phyloP scores from a whole-genome alignment of 2,113 vertebrate species.

The Xiphophorus hellerii region DNA sequence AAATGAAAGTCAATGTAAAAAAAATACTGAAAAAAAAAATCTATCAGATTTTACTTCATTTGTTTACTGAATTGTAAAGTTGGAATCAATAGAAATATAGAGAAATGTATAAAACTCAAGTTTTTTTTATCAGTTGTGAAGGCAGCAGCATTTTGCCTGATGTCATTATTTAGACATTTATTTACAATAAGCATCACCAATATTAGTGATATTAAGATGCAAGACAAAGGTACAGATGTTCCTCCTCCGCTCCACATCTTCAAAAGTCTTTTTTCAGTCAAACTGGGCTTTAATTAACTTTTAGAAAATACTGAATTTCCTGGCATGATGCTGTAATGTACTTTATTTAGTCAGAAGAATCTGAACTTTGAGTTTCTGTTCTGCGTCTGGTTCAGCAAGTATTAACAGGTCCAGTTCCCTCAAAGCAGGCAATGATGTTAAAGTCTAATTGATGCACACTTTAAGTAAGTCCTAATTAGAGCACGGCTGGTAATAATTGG shows the following conservation, averaged over 20 bases:
- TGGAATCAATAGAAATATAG: too few species aligned
- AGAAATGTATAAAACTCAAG: too few species aligned
- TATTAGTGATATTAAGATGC: too few species aligned
- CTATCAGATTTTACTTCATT: too few species aligned
- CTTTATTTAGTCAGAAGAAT: slow-evolving; percentile 4
- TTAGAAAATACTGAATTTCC: background rate
- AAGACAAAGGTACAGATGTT: too few species aligned
- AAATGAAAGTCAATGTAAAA: too few species aligned
- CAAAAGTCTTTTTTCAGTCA: background rate
- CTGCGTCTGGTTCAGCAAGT: slow-evolving; percentile 40
- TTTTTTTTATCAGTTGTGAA: too few species aligned
- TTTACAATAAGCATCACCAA: too few species aligned
- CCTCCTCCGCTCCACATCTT: background rate
- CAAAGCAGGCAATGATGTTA: slow-evolving; percentile 78
- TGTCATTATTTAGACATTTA: too few species aligned
- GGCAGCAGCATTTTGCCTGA: too few species aligned
- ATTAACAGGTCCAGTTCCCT: slow-evolving; percentile 57
- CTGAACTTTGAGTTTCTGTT: slow-evolving; percentile 1
- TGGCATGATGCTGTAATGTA: background rate
- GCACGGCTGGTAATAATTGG: slow-evolving; percentile 89
- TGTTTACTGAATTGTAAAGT: too few species aligned
- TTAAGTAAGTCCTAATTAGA: slow-evolving; percentile 91
- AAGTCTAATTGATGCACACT: slow-evolving; percentile 86
- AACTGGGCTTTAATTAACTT: background rate
- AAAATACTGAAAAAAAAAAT: too few species aligned